These are phyloP conservation scores for Caenorhabditis uteleia DNA, from an alignment of 2,888 invertebrate genomes.

Conservation along the genomic window DNA sequence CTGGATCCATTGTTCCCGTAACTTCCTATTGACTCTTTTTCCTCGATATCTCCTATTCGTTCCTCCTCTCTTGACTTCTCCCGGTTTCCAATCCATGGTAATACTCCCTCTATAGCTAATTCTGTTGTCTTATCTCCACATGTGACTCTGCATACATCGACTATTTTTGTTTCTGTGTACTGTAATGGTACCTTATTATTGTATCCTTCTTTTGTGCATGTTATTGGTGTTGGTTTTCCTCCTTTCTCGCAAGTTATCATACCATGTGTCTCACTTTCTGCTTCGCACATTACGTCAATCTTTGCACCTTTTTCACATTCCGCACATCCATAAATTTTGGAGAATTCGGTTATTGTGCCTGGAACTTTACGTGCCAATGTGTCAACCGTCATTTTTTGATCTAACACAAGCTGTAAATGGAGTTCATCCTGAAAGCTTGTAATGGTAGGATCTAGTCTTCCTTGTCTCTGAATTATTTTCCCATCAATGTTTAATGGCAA, in stretches of 20 bases:
- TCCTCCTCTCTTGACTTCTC: too few relatives aligned
- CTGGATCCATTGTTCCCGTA: too few relatives aligned
- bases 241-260: background rate
- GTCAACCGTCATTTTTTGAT: background rate
- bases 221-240: background rate
- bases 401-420: background rate
- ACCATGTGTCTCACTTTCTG: background rate
- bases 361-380: background rate
- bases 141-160: background rate
- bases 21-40: too few relatives aligned
- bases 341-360: background rate
- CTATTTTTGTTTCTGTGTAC: background rate
- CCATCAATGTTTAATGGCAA: background rate
- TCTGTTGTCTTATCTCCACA: background rate
- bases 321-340: background rate
- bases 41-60: too few relatives aligned
- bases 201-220: background rate
- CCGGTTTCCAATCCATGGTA: too few relatives aligned
- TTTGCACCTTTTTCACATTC: background rate
- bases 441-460: too few relatives aligned
- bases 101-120: background rate
- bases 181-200: background rate
- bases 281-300: background rate
- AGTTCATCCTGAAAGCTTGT: background rate
- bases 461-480: too few relatives aligned